Conservation (phyloP, 2,888 invertebrate genomes). For the Cerceris rybyensis region DNA sequence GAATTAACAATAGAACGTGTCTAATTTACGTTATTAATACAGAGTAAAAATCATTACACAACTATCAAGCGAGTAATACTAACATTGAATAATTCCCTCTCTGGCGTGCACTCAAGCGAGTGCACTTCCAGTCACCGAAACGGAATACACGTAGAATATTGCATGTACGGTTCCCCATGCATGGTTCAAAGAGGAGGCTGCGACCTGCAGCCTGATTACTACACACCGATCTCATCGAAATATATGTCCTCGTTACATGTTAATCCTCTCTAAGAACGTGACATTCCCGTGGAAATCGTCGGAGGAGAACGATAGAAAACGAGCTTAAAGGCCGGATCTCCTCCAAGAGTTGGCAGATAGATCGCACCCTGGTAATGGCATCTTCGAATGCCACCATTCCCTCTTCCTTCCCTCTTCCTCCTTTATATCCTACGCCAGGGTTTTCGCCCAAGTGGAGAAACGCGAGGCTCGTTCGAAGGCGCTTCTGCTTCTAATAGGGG, state of each 20-base stretch:
- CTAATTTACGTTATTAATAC: too few relatives aligned
- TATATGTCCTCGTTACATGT: conserved; percentile 35
- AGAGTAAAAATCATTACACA: too few relatives aligned
- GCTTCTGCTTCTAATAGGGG: conserved; percentile 65
- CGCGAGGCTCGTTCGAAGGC: conserved; percentile 18
- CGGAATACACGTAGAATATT: background rate
- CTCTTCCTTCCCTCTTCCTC: conserved; percentile 4
- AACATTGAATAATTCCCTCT: too few relatives aligned
- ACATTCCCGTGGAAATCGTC: conserved; percentile 30
- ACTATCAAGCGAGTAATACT: too few relatives aligned
- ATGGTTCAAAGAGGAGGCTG: background rate
- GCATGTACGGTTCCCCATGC: conserved; percentile 2
- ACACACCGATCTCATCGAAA: conserved; percentile 15
- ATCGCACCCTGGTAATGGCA: conserved; percentile 37
- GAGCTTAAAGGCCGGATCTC: conserved; percentile 19
- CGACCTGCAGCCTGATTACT: background rate
- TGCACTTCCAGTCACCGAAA: too few relatives aligned
- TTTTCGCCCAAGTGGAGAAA: background rate
- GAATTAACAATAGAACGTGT: too few relatives aligned
- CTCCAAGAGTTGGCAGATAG: conserved; percentile 30
- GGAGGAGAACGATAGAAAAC: background rate
- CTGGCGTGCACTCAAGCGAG: too few relatives aligned
- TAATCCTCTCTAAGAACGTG: conserved; percentile 46
- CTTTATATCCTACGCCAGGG: background rate
- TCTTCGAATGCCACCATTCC: conserved; percentile 35